These are phyloP conservation scores for Agonum fuliginosum DNA, from an alignment of 2,888 invertebrate genomes.

Conservation along the genomic window DNA sequence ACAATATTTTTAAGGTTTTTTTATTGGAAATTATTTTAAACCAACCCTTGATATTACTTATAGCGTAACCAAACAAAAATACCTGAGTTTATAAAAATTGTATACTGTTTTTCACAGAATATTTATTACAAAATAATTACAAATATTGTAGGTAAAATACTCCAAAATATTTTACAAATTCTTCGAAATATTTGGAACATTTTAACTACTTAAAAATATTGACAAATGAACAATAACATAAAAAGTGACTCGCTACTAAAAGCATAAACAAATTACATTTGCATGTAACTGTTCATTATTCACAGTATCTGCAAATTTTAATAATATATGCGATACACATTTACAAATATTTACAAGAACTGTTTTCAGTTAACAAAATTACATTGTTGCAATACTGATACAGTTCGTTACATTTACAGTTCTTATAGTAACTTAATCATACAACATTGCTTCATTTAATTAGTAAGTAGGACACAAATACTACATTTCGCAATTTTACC, in stretches of 20 bases:
- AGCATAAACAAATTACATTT: conserved; percentile 28
- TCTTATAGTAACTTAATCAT: conserved; percentile 28
- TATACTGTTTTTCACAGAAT: conserved; percentile 46
- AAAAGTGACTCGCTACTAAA: conserved; percentile 18
- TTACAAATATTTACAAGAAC: conserved; percentile 54
- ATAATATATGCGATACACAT: conserved; percentile 53
- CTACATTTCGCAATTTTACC: conserved; percentile 46
- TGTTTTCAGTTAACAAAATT: neutral
- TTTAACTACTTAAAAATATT: conserved; percentile 36
- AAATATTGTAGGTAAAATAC: conserved; percentile 31
- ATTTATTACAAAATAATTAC: conserved; percentile 58
- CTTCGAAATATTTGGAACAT: conserved; percentile 38
- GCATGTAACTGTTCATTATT: conserved; percentile 18
- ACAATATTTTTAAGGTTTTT: conserved; percentile 26
- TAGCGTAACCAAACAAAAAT: conserved; percentile 55
- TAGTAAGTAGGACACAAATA: conserved; percentile 55
- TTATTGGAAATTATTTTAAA: conserved; percentile 48
- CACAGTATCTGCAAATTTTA: conserved; percentile 41
- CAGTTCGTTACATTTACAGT: conserved; percentile 53
- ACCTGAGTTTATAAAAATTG: conserved; percentile 57
- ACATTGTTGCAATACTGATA: conserved; percentile 14
- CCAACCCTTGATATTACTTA: conserved; percentile 52
- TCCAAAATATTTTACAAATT: neutral
- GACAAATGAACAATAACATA: conserved; percentile 38
- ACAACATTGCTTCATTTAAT: conserved; percentile 50